Base-by-base conservation (phyloP, 2,888 invertebrate genomes). In the Cheilosia impressa region DNA sequence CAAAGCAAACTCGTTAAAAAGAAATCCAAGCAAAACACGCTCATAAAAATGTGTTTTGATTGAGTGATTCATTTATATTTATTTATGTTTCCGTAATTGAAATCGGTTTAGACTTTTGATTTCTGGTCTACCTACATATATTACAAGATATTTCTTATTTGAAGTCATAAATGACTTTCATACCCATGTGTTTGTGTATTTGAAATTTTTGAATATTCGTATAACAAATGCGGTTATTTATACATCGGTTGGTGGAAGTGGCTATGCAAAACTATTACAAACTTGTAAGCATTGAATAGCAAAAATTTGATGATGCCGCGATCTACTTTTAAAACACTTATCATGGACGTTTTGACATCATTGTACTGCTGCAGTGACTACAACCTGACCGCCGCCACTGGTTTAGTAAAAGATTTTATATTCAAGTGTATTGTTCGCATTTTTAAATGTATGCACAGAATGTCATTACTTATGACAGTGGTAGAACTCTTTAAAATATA, bases 61-160 rank as follows among this genome's bases (percentile, higher is more conserved):
- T 58, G 66, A 76, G 45, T 68, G 76, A 76, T 76, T 76, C 60
- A 75, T 47, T 75, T 65, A 65, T 57, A 52, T 53, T 62, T 62
- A 62, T 53, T 76, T 68, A 45, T 66, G 58, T 76, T 68, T 68
- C 22, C 58, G 43, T 53, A 76, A 76, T 76, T 68, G 76, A 68
- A 68, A 68, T 76, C 43, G 60, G 60, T 68, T 50, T 47, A 47
- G 38, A 47, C 57, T 47, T 68, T 76, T 60, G 52, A 60, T 76
- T 60, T 66, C 19, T 34, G 24, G n/a, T n/a, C n/a, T n/a, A n/a
- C 27, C 31, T 17, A 45, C 7, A 6, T 47, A 17, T 17, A 17
- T 22, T 19, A 34, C 1, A 66, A 66, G 41, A 41, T 43, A 53
- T 66, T 66, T 4, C 50, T 34, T 31, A 22, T 63, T 72, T 41